Conservation (phyloP, 2,888 invertebrate species). For the Xestia xanthographa region DNA sequence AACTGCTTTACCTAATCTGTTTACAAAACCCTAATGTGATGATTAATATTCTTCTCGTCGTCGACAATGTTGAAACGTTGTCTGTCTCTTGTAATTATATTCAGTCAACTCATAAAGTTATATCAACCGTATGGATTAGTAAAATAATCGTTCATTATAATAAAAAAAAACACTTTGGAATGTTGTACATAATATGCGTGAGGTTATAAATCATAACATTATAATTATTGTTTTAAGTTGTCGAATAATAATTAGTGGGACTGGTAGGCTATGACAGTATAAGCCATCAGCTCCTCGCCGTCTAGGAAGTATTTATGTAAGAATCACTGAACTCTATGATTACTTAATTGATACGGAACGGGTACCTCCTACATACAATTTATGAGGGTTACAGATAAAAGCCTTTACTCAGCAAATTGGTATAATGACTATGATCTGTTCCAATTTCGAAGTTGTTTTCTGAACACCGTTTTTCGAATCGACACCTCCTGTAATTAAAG, state of each 20-base stretch:
- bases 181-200: slow-evolving; percentile 47
- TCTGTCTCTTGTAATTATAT: slow-evolving; percentile 48
- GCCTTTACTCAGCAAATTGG: slow-evolving; percentile 76
- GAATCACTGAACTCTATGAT: slow-evolving; percentile 57
- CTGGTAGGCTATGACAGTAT: slow-evolving; percentile 40
- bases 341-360: slow-evolving; percentile 59
- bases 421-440: slow-evolving; percentile 86
- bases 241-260: slow-evolving; percentile 53
- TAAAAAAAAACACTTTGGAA: slow-evolving; percentile 66
- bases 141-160: slow-evolving; percentile 53
- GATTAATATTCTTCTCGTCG: slow-evolving; percentile 32
- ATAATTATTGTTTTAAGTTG: slow-evolving; percentile 60
- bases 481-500: slow-evolving; percentile 89
- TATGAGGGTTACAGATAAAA: slow-evolving; percentile 64
- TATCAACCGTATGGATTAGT: slow-evolving; percentile 41
- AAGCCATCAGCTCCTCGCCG: slow-evolving; percentile 26
- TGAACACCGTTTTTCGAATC: slow-evolving; percentile 86
- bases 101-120: slow-evolving; percentile 27
- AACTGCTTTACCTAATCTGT: slow-evolving; percentile 26
- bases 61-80: slow-evolving; percentile 47
- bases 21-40: slow-evolving; percentile 31
- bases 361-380: slow-evolving; percentile 43
- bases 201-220: slow-evolving; percentile 59
- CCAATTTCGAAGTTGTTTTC: slow-evolving; percentile 80
- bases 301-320: slow-evolving; percentile 56